phyloP scores from a whole-genome alignment of 2,113 vertebrate genomes.

The Sinocyclocheilus anophthalmus region DNA sequence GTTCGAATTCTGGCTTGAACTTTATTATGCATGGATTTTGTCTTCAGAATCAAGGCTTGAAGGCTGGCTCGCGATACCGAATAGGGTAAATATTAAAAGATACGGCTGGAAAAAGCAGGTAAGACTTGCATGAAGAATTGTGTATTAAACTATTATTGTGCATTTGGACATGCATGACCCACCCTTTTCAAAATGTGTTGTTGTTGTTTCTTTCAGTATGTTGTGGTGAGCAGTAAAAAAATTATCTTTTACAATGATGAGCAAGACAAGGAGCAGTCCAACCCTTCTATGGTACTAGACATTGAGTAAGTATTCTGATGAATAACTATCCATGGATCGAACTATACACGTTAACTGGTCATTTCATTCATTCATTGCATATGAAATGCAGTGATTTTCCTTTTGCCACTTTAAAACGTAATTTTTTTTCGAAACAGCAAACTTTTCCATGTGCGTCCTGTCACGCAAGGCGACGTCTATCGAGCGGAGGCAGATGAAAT shows the following conservation, averaged over 20 bases:
- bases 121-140: conserved; percentile 27
- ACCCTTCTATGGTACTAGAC: conserved; percentile 97
- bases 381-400: not conserved
- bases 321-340: not conserved
- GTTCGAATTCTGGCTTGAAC: not conserved
- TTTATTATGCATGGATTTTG: conserved; percentile 10
- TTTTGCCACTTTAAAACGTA: not conserved
- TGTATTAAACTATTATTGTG: not conserved
- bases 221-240: conserved; percentile 99
- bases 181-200: not conserved
- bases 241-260: conserved; percentile 98
- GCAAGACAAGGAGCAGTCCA: conserved; percentile 96
- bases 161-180: not conserved
- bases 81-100: conserved; percentile 94
- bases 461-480: conserved; percentile 98
- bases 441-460: conserved; percentile 96
- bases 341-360: not conserved
- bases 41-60: conserved; percentile 93
- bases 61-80: conserved; percentile 97
- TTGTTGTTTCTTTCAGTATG: conserved; percentile 81
- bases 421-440: conserved; percentile 77
- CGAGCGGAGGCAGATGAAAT: conserved; percentile 98
- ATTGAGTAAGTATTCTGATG: conserved; percentile 87
- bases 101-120: conserved; percentile 99
- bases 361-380: not conserved